Evolutionary conservation across 64 coral and sea anemone genomes (phyloP).

Genomic region (Montipora capricornis): DNA sequence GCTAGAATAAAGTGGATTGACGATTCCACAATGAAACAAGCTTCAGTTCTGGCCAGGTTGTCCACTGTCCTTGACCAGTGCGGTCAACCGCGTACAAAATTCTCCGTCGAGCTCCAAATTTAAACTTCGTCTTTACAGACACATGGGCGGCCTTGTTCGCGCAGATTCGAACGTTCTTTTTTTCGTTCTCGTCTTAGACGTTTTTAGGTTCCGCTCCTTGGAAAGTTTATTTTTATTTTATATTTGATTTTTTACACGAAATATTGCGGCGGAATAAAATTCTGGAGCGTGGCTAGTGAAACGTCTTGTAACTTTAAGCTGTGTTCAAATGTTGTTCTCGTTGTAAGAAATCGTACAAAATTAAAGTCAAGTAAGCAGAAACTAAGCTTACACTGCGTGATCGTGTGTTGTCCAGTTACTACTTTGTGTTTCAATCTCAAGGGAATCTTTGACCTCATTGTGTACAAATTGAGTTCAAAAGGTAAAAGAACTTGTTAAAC

Average conservation of each 20-base stretch:
- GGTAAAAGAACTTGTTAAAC: too few species aligned
- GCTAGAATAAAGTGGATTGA: conserved; percentile 38
- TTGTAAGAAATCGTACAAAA: conserved; percentile 50
- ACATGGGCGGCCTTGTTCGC: conserved; percentile 3
- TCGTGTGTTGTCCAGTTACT: not conserved
- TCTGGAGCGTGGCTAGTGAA: not conserved
- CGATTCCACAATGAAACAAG: not conserved
- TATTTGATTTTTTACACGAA: conserved; percentile 69
- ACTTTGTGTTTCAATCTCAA: not conserved
- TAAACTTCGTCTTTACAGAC: conserved; percentile 53
- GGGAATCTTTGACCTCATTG: too few species aligned
- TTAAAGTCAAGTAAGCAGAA: conserved; percentile 38
- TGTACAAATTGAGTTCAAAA: too few species aligned
- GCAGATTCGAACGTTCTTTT: conserved; percentile 60
- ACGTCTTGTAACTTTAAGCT: conserved; percentile 6
- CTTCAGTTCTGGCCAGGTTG: conserved; percentile 34
- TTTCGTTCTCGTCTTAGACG: conserved; percentile 50
- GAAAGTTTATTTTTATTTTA: conserved; percentile 80
- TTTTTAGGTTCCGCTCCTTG: conserved; percentile 73
- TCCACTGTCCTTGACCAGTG: not conserved
- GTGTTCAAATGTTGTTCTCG: conserved; percentile 37
- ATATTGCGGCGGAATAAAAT: conserved; percentile 33
- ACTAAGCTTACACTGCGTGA: too few species aligned
- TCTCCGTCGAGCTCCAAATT: conserved; percentile 15
- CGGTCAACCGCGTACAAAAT: conserved; percentile 30